Conservation (phyloP, 2,113 vertebrate genomes). For the Vulpes ferrilata region DNA sequence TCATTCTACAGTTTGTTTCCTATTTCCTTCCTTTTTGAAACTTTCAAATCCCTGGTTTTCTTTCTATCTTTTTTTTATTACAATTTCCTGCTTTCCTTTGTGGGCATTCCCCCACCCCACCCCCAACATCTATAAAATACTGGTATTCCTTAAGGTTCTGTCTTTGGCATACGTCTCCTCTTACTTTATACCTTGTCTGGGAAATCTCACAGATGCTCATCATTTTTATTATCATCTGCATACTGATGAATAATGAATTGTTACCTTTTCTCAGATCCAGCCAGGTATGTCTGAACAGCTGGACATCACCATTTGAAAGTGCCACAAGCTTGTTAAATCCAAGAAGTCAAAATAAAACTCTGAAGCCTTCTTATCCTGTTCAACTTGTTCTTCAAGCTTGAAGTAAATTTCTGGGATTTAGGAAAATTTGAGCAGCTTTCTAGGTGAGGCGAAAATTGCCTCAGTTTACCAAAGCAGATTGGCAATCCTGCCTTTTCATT, state of each 20-base stretch:
- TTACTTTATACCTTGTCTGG: neutral
- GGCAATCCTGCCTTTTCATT: neutral
- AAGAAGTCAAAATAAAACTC: constrained; percentile 42
- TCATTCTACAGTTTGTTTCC: neutral
- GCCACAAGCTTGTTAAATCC: neutral
- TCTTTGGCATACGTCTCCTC: neutral
- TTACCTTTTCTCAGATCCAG: neutral
- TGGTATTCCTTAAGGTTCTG: neutral
- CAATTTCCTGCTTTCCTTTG: neutral
- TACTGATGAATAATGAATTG: neutral
- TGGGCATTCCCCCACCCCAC: neutral
- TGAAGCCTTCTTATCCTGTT: neutral
- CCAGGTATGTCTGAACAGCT: neutral
- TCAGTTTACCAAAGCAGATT: neutral
- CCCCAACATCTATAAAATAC: neutral
- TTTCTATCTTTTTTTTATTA: neutral
- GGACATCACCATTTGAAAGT: neutral
- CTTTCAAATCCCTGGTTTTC: constrained; percentile 22
- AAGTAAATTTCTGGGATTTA: neutral
- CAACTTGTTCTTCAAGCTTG: neutral
- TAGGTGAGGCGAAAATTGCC: neutral
- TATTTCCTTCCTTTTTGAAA: constrained; percentile 68
- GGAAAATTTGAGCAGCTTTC: neutral
- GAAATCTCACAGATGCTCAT: neutral
- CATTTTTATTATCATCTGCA: neutral